Percentiles rank a stretch among this genome's conserved stretches.
phyloP scores from a whole-genome alignment of 1,140 invertebrate species.

The Pteromalus puparum region DNA sequence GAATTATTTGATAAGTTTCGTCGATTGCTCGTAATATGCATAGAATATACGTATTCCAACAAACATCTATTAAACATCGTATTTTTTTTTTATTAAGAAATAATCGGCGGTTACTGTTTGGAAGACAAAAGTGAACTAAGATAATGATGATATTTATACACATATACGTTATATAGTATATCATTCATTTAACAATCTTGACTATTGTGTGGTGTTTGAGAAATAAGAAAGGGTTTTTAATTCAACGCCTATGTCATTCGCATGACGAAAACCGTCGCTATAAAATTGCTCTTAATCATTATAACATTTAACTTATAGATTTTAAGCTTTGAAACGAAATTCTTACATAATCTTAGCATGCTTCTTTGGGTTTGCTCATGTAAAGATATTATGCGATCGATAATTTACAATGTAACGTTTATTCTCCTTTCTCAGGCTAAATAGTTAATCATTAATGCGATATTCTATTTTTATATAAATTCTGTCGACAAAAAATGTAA shows the following conservation, averaged over 20 bases:
- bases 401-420: slow-evolving; percentile 25
- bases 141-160: not conserved
- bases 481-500: slow-evolving; percentile 30
- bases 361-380: slow-evolving; percentile 25
- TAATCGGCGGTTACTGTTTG: not conserved
- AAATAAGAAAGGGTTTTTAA: slow-evolving; percentile 46
- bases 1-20: no score
- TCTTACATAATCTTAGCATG: not conserved
- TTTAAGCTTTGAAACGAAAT: slow-evolving; percentile 6
- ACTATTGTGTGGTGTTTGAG: not conserved
- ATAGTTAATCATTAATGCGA: not conserved
- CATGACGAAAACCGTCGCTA: not conserved
- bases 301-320: slow-evolving; percentile 17
- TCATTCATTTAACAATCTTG: not conserved
- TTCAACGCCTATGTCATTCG: slow-evolving; percentile 26
- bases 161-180: not conserved
- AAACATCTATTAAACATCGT: not conserved
- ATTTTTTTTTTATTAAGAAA: not conserved
- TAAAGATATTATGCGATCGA: slow-evolving; percentile 17
- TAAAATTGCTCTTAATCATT: slow-evolving; percentile 5
- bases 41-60: not conserved
- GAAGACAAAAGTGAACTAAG: not conserved
- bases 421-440: not conserved
- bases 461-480: not conserved
- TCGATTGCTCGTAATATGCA: no score